Conservation (phyloP, 2,113 vertebrate genomes). For the Leucosticte australis region DNA sequence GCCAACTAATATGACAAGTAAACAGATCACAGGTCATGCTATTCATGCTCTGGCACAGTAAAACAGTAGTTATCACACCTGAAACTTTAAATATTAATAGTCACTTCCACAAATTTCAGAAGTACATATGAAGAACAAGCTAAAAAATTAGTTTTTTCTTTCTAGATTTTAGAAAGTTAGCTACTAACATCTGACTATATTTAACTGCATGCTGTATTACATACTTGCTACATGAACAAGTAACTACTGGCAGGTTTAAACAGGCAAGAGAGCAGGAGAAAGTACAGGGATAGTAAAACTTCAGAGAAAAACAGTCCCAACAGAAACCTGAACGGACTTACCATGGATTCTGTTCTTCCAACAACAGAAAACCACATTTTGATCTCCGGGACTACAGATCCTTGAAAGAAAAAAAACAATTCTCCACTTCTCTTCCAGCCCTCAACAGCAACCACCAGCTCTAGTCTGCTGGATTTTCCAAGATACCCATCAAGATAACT, state of each 20-base stretch:
- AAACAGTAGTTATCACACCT: constrained; percentile 25
- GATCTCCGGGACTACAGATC: constrained; percentile 45
- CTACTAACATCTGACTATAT: constrained; percentile 2
- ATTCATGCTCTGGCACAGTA: constrained; percentile 18
- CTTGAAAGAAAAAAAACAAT: constrained; percentile 52
- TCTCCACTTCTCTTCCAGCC: constrained; percentile 54
- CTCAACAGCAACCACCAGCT: constrained; percentile 39
- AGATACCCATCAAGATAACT: constrained; percentile 33
- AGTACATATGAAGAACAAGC: neutral
- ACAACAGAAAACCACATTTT: constrained; percentile 98
- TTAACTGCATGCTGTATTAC: constrained; percentile 35
- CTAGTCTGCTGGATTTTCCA: constrained; percentile 61
- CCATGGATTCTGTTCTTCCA: constrained; percentile 82
- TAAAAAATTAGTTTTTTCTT: constrained; percentile 40
- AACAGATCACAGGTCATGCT: constrained; percentile 27
- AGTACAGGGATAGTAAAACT: constrained; percentile 38
- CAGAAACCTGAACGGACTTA: constrained; percentile 73
- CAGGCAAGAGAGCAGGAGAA: constrained; percentile 25
- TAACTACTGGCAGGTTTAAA: constrained; percentile 62
- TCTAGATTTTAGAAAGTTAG: constrained; percentile 14
- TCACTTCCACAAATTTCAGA: neutral
- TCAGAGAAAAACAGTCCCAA: constrained; percentile 38
- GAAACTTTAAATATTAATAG: constrained; percentile 24
- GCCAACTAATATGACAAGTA: neutral
- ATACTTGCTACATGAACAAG: neutral